Conservation (phyloP, 2,888 invertebrate species). For the Parnassius orleans region DNA sequence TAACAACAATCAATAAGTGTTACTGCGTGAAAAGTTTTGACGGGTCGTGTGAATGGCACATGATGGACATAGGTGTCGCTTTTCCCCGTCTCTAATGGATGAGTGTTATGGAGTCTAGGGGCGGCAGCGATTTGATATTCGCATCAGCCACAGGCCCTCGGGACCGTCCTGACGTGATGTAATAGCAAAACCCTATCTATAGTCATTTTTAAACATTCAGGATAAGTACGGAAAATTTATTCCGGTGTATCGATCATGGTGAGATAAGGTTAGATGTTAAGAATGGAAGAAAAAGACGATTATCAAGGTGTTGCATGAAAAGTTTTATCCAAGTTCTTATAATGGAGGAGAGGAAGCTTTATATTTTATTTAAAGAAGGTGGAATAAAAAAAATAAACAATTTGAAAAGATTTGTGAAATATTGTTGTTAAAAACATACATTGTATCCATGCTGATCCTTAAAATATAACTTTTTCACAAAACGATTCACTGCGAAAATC, state of each 20-base stretch:
- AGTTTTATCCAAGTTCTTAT: too few relatives aligned
- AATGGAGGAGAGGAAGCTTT: too few relatives aligned
- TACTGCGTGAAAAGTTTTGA: conserved; percentile 39
- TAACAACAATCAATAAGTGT: conserved; percentile 23
- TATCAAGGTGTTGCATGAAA: neutral
- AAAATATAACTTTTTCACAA: neutral
- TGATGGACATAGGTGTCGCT: conserved; percentile 58
- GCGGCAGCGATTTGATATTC: conserved; percentile 76
- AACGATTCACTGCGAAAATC: conserved; percentile 8
- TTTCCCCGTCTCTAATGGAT: conserved; percentile 67
- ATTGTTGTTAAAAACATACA: too few relatives aligned
- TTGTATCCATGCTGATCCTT: too few relatives aligned
- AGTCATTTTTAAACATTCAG: conserved; percentile 56
- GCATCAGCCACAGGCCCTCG: conserved; percentile 63
- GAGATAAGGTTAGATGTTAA: conserved; percentile 27
- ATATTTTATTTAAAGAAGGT: too few relatives aligned
- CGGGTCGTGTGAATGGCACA: conserved; percentile 44
- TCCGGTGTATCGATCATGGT: conserved; percentile 46
- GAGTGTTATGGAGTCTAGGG: conserved; percentile 70
- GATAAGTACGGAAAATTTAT: conserved; percentile 49
- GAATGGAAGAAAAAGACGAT: conserved; percentile 11
- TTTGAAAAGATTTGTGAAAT: too few relatives aligned
- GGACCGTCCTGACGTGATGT: conserved; percentile 67
- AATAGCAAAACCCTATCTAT: conserved; percentile 56
- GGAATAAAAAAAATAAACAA: too few relatives aligned